Evolutionary conservation across 2,113 vertebrate species (phyloP).

Genomic region (Bubo bubo): DNA sequence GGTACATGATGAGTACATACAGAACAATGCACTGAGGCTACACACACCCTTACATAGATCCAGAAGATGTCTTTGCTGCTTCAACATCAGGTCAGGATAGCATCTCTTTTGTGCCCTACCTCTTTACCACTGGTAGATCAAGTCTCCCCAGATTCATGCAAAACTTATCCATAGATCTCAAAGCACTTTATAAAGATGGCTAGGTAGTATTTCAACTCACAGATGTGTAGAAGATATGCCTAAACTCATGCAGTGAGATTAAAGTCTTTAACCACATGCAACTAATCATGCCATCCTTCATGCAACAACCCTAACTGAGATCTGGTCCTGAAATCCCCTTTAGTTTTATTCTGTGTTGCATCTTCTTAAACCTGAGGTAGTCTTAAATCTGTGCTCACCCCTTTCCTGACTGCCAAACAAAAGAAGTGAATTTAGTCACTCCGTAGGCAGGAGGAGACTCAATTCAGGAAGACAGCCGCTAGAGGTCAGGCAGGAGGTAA

Average conservation of each 20-base stretch:
- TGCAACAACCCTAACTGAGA: neutral
- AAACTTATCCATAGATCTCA: neutral
- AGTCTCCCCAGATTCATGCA: neutral
- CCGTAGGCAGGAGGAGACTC: neutral
- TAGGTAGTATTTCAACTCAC: neutral
- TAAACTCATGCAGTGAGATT: neutral
- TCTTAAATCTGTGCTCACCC: neutral
- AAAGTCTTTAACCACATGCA: neutral
- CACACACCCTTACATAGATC: accelerated
- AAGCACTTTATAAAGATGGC: neutral
- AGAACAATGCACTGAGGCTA: neutral
- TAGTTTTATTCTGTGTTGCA: neutral
- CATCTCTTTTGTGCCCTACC: neutral
- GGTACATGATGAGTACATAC: neutral
- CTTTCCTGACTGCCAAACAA: neutral
- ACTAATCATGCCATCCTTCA: neutral
- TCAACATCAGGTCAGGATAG: neutral
- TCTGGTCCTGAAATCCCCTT: neutral
- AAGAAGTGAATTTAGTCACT: neutral
- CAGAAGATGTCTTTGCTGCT: neutral
- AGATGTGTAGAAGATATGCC: neutral
- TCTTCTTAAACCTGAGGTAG: neutral
- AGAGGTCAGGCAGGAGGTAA: conserved; percentile 54
- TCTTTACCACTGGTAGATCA: neutral
- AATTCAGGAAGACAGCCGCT: neutral